phyloP scores from a whole-genome alignment of 1,140 invertebrate genomes.

The Caerostris extrusa region DNA sequence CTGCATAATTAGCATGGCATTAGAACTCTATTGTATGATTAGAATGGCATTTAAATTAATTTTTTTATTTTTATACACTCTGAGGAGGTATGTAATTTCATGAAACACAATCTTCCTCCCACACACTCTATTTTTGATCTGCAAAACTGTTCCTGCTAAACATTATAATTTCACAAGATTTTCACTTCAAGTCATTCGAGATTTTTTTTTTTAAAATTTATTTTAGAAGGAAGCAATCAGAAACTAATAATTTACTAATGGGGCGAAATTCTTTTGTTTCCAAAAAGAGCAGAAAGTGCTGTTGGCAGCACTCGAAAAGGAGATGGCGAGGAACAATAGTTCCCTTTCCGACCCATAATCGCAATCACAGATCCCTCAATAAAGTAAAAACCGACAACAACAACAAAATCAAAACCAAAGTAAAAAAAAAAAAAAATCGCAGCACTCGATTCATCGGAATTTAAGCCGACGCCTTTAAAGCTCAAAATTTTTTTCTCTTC shows the following conservation, averaged over 20 bases:
- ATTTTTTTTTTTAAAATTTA: neutral
- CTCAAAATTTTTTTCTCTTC: neutral
- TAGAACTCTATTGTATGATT: no score
- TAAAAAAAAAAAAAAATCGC: slow-evolving; percentile 12
- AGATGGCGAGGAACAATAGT: neutral
- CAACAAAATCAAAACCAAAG: neutral
- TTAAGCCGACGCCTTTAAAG: slow-evolving; percentile 51
- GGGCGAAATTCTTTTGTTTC: neutral
- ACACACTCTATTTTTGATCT: no score
- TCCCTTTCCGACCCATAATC: slow-evolving; percentile 43
- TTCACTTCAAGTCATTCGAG: no score
- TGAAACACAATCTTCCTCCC: no score
- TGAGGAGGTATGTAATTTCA: no score
- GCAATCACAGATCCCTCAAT: slow-evolving; percentile 61
- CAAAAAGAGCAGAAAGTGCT: neutral
- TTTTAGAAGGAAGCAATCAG: neutral
- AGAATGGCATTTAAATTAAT: no score
- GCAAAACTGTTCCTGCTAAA: no score
- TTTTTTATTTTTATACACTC: no score
- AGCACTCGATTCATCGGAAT: slow-evolving; percentile 47
- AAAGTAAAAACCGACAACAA: neutral
- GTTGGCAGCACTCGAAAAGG: neutral
- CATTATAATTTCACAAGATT: no score
- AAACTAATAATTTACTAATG: neutral
- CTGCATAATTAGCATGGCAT: no score